Conservation (phyloP, 2,113 vertebrate genomes). For the Cheirogaleus medius region DNA sequence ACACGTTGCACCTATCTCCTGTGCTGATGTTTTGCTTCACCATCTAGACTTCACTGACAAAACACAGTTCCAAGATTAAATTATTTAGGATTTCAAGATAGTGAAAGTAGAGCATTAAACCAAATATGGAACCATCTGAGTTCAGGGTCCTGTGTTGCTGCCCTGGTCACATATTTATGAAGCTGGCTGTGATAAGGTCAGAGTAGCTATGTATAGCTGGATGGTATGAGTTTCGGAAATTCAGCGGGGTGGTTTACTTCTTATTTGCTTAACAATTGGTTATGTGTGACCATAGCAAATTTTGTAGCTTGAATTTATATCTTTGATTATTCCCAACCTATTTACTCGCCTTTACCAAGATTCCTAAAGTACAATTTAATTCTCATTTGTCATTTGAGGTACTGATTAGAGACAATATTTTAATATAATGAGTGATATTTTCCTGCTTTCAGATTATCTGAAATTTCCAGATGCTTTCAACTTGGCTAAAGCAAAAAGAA, state of each 20-base stretch:
- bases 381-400: background rate
- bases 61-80: background rate
- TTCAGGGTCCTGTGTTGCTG: background rate
- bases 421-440: background rate
- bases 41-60: background rate
- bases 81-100: background rate
- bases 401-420: background rate
- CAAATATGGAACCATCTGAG: background rate
- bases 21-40: background rate
- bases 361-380: background rate
- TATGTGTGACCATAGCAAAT: background rate
- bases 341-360: background rate
- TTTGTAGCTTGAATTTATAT: background rate
- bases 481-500: background rate
- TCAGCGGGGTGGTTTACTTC: background rate
- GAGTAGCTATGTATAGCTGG: background rate
- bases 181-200: no score
- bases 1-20: background rate
- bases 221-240: background rate
- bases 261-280: background rate
- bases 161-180: background rate
- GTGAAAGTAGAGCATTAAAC: background rate
- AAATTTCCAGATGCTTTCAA: background rate
- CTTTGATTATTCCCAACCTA: background rate
- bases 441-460: background rate